Base-by-base conservation (phyloP, 23 tunicate genomes). In the Ascidia mentula region DNA sequence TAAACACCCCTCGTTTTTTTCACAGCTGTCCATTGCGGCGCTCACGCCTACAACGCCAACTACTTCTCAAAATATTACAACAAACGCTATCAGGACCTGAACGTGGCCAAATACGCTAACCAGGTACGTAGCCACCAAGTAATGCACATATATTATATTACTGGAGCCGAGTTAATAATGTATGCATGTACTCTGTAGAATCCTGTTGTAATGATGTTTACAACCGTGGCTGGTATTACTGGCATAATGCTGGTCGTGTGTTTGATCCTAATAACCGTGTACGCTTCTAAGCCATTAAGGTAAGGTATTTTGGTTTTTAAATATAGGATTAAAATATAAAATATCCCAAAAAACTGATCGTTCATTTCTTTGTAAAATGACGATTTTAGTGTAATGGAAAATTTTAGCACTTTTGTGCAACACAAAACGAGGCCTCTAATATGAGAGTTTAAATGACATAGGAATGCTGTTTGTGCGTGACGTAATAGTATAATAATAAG, bases 1-100 rank as follows among this genome's bases (percentile, higher is more conserved):
- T n/a, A n/a, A n/a, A n/a, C n/a, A n/a, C n/a, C n/a, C n/a, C n/a
- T 12, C 34, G 31, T 37, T 79, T 72, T 73, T 38, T 74, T 82
- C 81, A 40, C 74, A 92, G 98, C 46, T 32, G 61, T 88, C 20
- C 98, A 93, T 81, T 88, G 93, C 59, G 89, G 86, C 18, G 98
- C 98, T 24, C 98, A 93, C 78, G 81, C 83, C 40, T 93, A 84
- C 76, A 93, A 93, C 73, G 89, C 87, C 6, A 69, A 88, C 18
- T 91, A 88, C 71, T 93, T 93, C 42, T 83, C 84, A n/a, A 80
- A 80, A 22, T 59, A 93, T 46, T 93, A 69, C 84, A 85, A 88
- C 59, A 36, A 77, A 37, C 80, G 69, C 65, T 93, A 75, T 36
- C 38, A 32, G 28, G 98, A 84, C 38, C 31, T 93, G 60, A 93